Conservation (phyloP, 1,140 invertebrate species). For the Megalonaias nervosa region DNA sequence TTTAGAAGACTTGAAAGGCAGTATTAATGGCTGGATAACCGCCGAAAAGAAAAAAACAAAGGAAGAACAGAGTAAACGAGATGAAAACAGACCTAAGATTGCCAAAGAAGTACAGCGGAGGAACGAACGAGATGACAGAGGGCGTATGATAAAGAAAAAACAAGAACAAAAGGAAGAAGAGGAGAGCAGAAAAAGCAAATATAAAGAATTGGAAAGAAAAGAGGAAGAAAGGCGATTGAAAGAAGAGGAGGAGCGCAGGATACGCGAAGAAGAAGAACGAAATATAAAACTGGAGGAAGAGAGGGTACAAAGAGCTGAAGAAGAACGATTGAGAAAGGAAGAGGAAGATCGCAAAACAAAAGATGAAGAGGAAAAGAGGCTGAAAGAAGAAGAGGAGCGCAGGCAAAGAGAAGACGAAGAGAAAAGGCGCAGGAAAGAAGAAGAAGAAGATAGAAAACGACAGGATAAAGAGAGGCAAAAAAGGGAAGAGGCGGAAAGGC, state of each 20-base stretch:
- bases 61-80: background rate
- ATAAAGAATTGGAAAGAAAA: background rate
- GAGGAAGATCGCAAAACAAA: background rate
- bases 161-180: background rate
- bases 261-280: background rate
- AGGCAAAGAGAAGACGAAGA: conserved; percentile 2
- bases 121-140: background rate
- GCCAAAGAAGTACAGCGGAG: background rate
- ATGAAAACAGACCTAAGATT: background rate
- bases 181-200: background rate
- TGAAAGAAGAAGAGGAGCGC: conserved; percentile 1
- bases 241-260: background rate
- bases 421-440: conserved; percentile 3
- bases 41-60: background rate
- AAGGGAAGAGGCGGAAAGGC: background rate
- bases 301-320: background rate
- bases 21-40: background rate
- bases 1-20: background rate
- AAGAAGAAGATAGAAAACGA: conserved; percentile 21
- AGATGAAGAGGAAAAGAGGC: background rate
- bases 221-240: conserved; percentile 9
- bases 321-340: background rate
- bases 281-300: background rate
- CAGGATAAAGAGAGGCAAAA: conserved; percentile 4
- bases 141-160: conserved; percentile 1